These are phyloP conservation scores for Poecile montanus DNA, from an alignment of 2,797 vertebrate genomes.

Conservation along the genomic window DNA sequence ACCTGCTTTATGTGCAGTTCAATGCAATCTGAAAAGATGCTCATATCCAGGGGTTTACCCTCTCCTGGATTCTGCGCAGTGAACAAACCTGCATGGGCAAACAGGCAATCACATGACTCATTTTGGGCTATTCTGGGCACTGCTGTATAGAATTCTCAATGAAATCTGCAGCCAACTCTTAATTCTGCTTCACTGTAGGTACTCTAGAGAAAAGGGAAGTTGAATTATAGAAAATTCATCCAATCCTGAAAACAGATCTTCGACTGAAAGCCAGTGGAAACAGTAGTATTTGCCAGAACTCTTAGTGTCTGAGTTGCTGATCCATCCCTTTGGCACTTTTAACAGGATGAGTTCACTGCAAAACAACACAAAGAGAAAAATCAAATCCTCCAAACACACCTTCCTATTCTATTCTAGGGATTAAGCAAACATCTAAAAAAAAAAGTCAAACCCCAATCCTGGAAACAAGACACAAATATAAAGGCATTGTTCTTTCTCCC, in stretches of 20 bases:
- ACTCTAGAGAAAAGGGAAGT: background rate
- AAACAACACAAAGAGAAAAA: background rate
- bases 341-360: background rate
- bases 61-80: background rate
- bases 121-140: background rate
- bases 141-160: background rate
- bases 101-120: background rate
- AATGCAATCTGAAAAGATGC: background rate
- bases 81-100: background rate
- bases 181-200: background rate
- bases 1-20: background rate
- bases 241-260: background rate
- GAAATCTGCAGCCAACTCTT: background rate
- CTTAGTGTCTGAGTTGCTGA: background rate
- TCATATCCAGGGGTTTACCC: background rate
- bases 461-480: background rate
- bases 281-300: background rate
- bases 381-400: background rate
- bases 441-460: background rate
- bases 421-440: background rate
- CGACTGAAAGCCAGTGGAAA: background rate
- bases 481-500: background rate
- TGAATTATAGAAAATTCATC: background rate
- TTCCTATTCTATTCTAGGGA: background rate
- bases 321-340: background rate